Evolutionary conservation across 1,140 invertebrate species (phyloP).

Genomic region (Drosophila nannoptera): DNA sequence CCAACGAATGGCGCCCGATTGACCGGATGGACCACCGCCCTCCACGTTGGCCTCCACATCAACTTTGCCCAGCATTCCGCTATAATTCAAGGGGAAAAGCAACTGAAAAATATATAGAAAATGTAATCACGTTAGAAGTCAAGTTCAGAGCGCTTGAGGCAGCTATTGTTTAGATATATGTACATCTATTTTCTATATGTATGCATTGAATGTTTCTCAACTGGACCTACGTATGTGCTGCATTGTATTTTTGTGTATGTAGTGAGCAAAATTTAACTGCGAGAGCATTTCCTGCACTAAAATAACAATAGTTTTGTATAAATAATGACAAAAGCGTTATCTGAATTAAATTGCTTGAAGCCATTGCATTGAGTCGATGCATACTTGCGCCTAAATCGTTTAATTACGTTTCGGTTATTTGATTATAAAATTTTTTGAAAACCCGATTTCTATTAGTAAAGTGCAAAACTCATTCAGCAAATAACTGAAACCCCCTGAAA

Average conservation of each 20-base stretch:
- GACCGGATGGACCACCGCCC: constrained; percentile 85
- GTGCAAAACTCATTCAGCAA: too few species aligned
- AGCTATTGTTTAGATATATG: constrained; percentile 47
- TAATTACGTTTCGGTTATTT: constrained; percentile 32
- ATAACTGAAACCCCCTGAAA: too few species aligned
- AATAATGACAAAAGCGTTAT: constrained; percentile 59
- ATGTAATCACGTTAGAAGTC: constrained; percentile 54
- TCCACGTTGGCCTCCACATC: constrained; percentile 90
- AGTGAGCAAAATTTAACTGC: constrained; percentile 36
- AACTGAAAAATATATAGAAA: constrained; percentile 80
- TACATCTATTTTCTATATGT: constrained; percentile 6
- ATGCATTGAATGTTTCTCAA: constrained; percentile 5
- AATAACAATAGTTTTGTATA: constrained; percentile 41
- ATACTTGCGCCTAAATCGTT: constrained; percentile 35
- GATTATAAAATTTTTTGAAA: background rate
- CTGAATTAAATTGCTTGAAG: constrained; percentile 52
- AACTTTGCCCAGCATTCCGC: constrained; percentile 86
- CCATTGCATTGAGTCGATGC: constrained; percentile 42
- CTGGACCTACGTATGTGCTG: constrained; percentile 10
- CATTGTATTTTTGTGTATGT: constrained; percentile 25
- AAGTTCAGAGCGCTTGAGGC: constrained; percentile 57
- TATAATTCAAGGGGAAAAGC: constrained; percentile 92
- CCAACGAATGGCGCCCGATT: constrained; percentile 91
- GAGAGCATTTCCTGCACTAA: constrained; percentile 56
- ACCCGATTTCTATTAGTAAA: too few species aligned